Conservation (phyloP, 2,113 vertebrate genomes). For the Pardalotus punctatus region DNA sequence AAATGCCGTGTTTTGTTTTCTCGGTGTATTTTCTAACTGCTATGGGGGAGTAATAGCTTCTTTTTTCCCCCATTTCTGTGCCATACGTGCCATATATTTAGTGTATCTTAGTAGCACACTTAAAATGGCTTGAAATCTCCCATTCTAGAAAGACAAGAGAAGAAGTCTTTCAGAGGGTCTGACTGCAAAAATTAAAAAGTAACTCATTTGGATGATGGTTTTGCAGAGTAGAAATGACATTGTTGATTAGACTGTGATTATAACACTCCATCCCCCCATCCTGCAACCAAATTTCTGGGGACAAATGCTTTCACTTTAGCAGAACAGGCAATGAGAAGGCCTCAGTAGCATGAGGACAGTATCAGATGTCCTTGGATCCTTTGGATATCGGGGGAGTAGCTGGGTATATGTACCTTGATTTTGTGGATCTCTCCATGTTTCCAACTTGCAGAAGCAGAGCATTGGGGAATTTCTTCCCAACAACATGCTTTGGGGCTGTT, state of each 20-base stretch:
- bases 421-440: not conserved
- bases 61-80: not conserved
- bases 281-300: not conserved
- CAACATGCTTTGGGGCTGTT: not conserved
- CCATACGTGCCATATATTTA: not conserved
- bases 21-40: not conserved
- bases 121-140: not conserved
- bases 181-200: not conserved
- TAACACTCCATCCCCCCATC: too few species aligned
- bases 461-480: not conserved
- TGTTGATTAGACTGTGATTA: not conserved
- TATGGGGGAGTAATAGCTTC: not conserved
- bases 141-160: not conserved
- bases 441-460: not conserved
- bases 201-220: not conserved
- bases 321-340: accelerated
- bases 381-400: not conserved
- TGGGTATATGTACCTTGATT: not conserved
- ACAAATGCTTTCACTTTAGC: not conserved
- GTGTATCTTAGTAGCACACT: not conserved
- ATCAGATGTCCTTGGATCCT: not conserved
- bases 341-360: accelerated
- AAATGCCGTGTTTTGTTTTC: not conserved
- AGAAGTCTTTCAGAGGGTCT: not conserved
- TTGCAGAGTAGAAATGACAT: not conserved